Conservation (phyloP, 1,140 invertebrate species). For the Cherax quadricarinatus region DNA sequence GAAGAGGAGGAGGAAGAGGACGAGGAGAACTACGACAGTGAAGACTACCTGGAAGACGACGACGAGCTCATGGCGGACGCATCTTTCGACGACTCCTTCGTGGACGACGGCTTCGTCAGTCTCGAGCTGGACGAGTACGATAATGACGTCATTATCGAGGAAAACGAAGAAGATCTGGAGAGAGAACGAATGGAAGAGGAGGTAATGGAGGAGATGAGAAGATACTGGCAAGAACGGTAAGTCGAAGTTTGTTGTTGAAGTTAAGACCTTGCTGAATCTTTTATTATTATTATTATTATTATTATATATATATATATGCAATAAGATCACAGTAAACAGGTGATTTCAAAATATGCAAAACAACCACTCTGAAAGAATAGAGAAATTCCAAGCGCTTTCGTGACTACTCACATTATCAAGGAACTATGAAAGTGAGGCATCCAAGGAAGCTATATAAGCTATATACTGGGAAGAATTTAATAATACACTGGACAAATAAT, state of each 20-base stretch:
- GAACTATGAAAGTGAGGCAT: too few species aligned
- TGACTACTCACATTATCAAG: too few species aligned
- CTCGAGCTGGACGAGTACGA: conserved; percentile 57
- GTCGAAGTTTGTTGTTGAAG: not conserved
- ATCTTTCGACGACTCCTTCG: conserved; percentile 55
- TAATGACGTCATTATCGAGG: conserved; percentile 60
- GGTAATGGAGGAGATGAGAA: conserved; percentile 44
- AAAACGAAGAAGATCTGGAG: conserved; percentile 54
- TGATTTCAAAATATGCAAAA: too few species aligned
- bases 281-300: too few species aligned
- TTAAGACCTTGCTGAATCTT: too few species aligned
- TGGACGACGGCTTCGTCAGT: conserved; percentile 62
- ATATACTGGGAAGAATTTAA: too few species aligned
- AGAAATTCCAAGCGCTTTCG: too few species aligned
- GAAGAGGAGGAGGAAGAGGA: not conserved
- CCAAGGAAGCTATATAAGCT: too few species aligned
- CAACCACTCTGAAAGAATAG: too few species aligned
- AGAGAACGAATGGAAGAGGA: conserved; percentile 53
- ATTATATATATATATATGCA: not conserved
- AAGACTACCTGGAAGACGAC: conserved; percentile 35
- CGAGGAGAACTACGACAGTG: conserved; percentile 14
- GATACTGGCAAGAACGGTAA: conserved; percentile 27
- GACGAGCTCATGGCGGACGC: conserved; percentile 38
- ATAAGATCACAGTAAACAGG: too few species aligned
- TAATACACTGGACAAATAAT: too few species aligned